Percentiles rank a stretch among this genome's conserved stretches.
Evolutionary conservation across 2,888 invertebrate species (phyloP).

Genomic region (Trissoscelio sp.): DNA sequence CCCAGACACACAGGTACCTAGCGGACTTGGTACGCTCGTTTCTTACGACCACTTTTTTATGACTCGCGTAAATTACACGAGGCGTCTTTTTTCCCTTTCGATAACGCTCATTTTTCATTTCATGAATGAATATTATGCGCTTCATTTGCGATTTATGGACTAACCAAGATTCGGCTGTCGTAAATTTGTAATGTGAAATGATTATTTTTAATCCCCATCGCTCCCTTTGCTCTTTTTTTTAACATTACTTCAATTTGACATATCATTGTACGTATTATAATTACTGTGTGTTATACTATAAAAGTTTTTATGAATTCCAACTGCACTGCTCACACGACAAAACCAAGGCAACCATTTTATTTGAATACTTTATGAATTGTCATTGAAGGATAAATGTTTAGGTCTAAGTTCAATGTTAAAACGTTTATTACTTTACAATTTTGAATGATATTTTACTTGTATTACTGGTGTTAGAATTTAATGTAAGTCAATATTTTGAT

Average conservation of each 20-base stretch:
- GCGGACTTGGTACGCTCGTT: constrained; percentile 16
- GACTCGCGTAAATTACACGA: constrained; percentile 40
- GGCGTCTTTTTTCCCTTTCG: constrained; percentile 16
- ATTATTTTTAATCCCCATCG: no score
- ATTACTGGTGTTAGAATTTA: not conserved
- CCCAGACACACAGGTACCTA: constrained; percentile 14
- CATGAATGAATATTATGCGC: constrained; percentile 48
- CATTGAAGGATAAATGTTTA: not conserved
- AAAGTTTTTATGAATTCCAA: no score
- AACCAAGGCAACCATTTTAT: not conserved
- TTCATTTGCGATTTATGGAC: constrained; percentile 23
- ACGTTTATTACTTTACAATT: not conserved
- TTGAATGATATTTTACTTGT: no score
- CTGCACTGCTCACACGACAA: no score
- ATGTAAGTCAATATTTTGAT: no score
- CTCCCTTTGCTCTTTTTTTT: no score
- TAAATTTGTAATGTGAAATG: not conserved
- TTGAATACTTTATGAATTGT: not conserved
- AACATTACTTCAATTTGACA: no score
- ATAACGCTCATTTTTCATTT: constrained; percentile 50
- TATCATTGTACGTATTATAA: no score
- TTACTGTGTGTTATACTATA: no score
- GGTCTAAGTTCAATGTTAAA: not conserved
- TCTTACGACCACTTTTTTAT: constrained; percentile 47
- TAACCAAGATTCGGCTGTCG: not conserved